These are phyloP conservation scores for Zele albiditarsus DNA, from an alignment of 2,888 invertebrate genomes.

Conservation along the genomic window DNA sequence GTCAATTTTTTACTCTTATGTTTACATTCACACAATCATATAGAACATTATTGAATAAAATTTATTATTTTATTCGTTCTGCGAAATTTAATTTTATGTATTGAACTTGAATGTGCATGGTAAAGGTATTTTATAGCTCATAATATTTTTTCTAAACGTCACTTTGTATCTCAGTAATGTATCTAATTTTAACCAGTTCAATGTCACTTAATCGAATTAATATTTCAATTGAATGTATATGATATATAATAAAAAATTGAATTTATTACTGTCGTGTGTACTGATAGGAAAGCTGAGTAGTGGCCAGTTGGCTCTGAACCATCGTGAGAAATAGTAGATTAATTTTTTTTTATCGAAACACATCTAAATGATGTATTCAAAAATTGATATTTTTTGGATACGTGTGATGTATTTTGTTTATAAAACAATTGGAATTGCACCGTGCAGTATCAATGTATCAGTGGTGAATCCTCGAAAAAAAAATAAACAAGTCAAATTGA, in stretches of 20 bases:
- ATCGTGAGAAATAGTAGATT: not conserved
- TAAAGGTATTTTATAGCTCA: not conserved
- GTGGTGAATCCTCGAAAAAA: not conserved
- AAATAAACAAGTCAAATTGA: not conserved
- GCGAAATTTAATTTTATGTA: slow-evolving; percentile 3
- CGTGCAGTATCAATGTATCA: not conserved
- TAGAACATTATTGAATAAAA: too few relatives aligned
- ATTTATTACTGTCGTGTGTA: not conserved
- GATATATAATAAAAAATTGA: not conserved
- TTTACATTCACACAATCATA: too few relatives aligned
- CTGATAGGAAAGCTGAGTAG: too few relatives aligned
- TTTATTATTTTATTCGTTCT: slow-evolving; percentile 26
- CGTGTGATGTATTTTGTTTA: not conserved
- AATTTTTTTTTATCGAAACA: not conserved
- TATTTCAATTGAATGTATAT: not conserved
- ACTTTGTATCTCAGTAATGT: not conserved
- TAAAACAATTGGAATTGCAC: not conserved
- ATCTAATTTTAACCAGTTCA: not conserved
- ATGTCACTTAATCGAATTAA: not conserved
- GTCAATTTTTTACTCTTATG: not conserved
- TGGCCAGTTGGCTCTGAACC: not conserved
- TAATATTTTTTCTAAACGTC: not conserved
- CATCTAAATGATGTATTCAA: not conserved
- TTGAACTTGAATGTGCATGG: not conserved
- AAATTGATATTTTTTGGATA: not conserved